phyloP scores from a whole-genome alignment of 2,888 invertebrate genomes.

The Marasmarcha lunaedactyla region DNA sequence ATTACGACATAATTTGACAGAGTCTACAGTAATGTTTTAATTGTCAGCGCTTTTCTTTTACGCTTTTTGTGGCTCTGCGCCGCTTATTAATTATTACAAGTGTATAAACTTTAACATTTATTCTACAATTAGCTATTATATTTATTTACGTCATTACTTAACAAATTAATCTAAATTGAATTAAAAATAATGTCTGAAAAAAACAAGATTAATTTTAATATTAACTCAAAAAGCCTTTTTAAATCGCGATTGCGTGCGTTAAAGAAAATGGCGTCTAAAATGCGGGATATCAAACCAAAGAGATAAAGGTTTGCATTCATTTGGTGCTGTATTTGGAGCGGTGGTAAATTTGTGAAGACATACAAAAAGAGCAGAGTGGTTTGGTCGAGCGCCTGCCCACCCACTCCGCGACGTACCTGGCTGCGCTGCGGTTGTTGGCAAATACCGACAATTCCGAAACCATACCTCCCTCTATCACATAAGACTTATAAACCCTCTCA shows the following conservation, averaged over 20 bases:
- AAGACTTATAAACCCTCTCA: slow-evolving; percentile 33
- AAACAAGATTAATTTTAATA: neutral
- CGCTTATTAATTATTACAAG: slow-evolving; percentile 43
- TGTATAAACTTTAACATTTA: slow-evolving; percentile 26
- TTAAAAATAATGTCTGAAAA: too few relatives aligned
- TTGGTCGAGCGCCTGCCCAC: slow-evolving; percentile 56
- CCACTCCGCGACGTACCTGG: slow-evolving; percentile 49
- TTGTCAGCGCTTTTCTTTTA: slow-evolving; percentile 44
- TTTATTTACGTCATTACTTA: too few relatives aligned
- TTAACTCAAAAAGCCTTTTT: neutral
- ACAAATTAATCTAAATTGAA: too few relatives aligned
- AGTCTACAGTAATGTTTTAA: slow-evolving; percentile 60
- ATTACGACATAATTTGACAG: slow-evolving; percentile 62
- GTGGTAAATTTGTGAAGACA: slow-evolving; percentile 26
- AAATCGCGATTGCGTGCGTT: neutral
- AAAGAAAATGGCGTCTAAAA: slow-evolving; percentile 19
- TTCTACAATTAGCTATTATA: too few relatives aligned
- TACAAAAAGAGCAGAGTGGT: slow-evolving; percentile 43
- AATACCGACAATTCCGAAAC: slow-evolving; percentile 67
- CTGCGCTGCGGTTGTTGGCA: slow-evolving; percentile 51
- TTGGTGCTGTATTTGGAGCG: slow-evolving; percentile 6
- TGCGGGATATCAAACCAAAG: neutral
- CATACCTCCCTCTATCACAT: slow-evolving; percentile 35
- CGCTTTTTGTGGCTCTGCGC: slow-evolving; percentile 24
- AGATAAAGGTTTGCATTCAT: slow-evolving; percentile 1